Base-by-base conservation (phyloP, 2,113 vertebrate genomes). In the Meleagris gallopavo region DNA sequence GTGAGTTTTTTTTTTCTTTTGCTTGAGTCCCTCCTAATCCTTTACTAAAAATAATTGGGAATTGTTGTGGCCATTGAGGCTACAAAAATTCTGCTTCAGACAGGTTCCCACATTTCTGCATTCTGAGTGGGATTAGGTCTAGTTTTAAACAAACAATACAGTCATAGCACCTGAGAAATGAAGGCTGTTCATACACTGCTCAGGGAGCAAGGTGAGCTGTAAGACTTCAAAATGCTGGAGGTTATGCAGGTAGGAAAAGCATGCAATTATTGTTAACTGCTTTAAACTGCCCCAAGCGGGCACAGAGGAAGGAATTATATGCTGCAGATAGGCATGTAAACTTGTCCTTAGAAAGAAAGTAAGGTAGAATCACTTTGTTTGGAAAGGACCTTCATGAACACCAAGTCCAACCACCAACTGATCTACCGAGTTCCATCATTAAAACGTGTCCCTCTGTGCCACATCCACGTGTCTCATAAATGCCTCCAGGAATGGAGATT, bases 231-330 rank as follows among this genome's bases (percentile, higher is more conserved):
- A 79, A 61, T 22, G 21, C 29, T 50, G 18, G 41, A 52, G 77
- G 13, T 62, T 48, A 21, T 3, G 13, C 10, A 17, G 25, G 18
- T 45, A 29, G 21, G 45, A 40, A n/a, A 73, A 60, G 27, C 11
- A 15, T 27, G 38, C 34, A 14, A 7, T 32, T 4, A 5, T 18
- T 0, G 0, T 10, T 58, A 64, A 34, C 4, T 25, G 36, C 48
- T 55, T 32, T 15, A 21, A 65, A 24, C 7, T 65, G 19, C 62
- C 57, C 20, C 6, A 32, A 45, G 52, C 2, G 45, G 4, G 11
- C 10, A 16, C 6, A 22, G 41, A 36, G 34, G 54, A 54, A 30
- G n/a, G 36, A 43, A 69, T 60, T 13, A 9, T 1, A 0, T 6
- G 8, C 38, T 34, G 11, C 30, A 48, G 8, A 15, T 40, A 20